Conservation (phyloP, 2,797 vertebrate genomes). For the Pyrocephalus nanus region DNA sequence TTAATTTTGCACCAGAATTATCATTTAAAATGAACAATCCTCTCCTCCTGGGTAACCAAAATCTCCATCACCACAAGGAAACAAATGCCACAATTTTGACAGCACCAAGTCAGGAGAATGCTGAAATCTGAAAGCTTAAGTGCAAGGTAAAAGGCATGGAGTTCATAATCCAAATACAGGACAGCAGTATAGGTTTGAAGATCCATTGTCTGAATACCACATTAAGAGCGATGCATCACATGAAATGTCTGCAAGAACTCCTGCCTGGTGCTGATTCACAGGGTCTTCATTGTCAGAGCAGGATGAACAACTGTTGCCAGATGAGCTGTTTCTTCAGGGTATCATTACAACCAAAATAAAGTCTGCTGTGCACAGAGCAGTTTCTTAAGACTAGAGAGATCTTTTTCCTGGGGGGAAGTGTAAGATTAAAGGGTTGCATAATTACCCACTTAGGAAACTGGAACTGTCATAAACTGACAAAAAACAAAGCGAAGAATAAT, state of each 20-base stretch:
- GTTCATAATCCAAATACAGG: not conserved
- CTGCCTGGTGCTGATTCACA: not conserved
- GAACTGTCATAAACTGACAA: slow-evolving; percentile 34
- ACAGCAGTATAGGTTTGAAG: not conserved
- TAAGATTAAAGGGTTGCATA: slow-evolving; percentile 26
- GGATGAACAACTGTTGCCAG: not conserved
- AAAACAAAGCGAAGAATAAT: slow-evolving; percentile 41
- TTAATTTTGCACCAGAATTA: not conserved
- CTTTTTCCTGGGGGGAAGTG: not conserved
- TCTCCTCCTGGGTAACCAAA: not conserved
- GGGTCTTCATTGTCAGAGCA: not conserved
- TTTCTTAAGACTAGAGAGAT: not conserved
- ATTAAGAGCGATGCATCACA: not conserved
- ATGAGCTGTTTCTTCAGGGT: not conserved
- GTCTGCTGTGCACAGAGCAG: not conserved
- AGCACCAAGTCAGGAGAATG: not conserved
- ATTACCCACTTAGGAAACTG: slow-evolving; percentile 26
- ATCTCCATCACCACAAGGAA: not conserved
- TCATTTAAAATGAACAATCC: not conserved
- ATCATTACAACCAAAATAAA: not conserved
- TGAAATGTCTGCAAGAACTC: not conserved
- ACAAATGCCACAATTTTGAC: not conserved
- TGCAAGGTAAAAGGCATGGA: not conserved
- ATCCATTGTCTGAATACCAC: not conserved
- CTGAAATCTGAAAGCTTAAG: not conserved